These are phyloP conservation scores for Gibbula magus DNA, from an alignment of 2,888 invertebrate genomes.

Conservation along the genomic window DNA sequence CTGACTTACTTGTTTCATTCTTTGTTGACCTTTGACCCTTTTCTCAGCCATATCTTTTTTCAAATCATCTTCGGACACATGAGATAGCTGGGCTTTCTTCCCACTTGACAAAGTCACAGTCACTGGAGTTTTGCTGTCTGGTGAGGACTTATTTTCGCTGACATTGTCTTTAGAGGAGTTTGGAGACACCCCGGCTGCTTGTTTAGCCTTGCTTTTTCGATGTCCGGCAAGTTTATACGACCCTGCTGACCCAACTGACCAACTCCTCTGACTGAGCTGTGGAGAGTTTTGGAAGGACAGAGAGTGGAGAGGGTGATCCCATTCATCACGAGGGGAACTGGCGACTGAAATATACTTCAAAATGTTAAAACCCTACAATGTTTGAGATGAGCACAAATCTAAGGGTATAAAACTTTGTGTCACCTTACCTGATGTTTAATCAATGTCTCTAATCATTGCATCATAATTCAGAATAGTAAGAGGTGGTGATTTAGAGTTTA, in stretches of 20 bases:
- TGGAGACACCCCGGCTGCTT: neutral
- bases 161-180: neutral
- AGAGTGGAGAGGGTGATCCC: neutral
- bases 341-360: neutral
- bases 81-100: neutral
- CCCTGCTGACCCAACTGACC: neutral
- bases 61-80: neutral
- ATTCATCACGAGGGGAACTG: neutral
- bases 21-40: neutral
- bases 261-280: neutral
- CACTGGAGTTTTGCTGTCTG: neutral
- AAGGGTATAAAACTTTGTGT: no score
- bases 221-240: conserved; percentile 26
- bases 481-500: no score
- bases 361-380: no score
- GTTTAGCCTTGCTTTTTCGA: neutral
- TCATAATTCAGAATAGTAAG: no score
- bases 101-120: conserved; percentile 2
- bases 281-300: neutral
- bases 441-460: no score
- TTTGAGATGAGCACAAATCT: no score
- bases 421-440: no score
- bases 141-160: neutral
- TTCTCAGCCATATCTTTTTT: neutral
- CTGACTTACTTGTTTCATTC: neutral